Evolutionary conservation across 2,797 vertebrate species (phyloP).

Genomic region (Lycodopsis pacificus): DNA sequence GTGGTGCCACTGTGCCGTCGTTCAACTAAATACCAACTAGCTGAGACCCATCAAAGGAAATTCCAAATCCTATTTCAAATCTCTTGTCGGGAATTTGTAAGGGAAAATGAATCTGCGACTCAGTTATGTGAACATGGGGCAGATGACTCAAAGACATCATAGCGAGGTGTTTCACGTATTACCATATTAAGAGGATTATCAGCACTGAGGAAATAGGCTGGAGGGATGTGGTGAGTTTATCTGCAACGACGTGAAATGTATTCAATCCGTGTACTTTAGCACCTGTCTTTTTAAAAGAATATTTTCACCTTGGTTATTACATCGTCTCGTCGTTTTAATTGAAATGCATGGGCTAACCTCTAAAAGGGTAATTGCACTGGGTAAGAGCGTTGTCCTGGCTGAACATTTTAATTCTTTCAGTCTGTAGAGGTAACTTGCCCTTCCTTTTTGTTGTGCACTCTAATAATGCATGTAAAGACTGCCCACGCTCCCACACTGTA

Average conservation of each 20-base stretch:
- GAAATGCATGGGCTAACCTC: slow-evolving; percentile 59
- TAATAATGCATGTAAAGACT: slow-evolving; percentile 54
- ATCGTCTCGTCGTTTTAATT: slow-evolving; percentile 50
- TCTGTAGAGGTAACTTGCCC: slow-evolving; percentile 56
- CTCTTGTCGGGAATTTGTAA: slow-evolving; percentile 38
- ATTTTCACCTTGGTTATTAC: slow-evolving; percentile 64
- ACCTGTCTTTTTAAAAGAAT: slow-evolving; percentile 58
- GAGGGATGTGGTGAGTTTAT: slow-evolving; percentile 54
- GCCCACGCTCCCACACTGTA: slow-evolving; percentile 11
- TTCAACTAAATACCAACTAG: slow-evolving; percentile 44
- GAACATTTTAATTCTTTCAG: slow-evolving; percentile 69
- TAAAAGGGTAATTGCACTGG: slow-evolving; percentile 59
- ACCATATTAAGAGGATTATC: slow-evolving; percentile 81
- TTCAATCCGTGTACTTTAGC: slow-evolving; percentile 37
- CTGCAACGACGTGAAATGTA: slow-evolving; percentile 42
- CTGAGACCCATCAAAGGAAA: slow-evolving; percentile 43
- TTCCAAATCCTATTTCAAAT: slow-evolving; percentile 60
- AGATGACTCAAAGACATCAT: slow-evolving; percentile 66
- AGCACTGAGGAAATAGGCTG: slow-evolving; percentile 62
- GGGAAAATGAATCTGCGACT: slow-evolving; percentile 46
- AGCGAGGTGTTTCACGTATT: slow-evolving; percentile 74
- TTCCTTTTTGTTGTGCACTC: slow-evolving; percentile 66
- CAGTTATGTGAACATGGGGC: slow-evolving; percentile 45
- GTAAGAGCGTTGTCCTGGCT: slow-evolving; percentile 47
- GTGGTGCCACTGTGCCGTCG: not conserved